Evolutionary conservation across 2,113 vertebrate genomes (phyloP), one percentile per base, ranked within the genome.

Genomic region (Dolichotis patagonum): DNA sequence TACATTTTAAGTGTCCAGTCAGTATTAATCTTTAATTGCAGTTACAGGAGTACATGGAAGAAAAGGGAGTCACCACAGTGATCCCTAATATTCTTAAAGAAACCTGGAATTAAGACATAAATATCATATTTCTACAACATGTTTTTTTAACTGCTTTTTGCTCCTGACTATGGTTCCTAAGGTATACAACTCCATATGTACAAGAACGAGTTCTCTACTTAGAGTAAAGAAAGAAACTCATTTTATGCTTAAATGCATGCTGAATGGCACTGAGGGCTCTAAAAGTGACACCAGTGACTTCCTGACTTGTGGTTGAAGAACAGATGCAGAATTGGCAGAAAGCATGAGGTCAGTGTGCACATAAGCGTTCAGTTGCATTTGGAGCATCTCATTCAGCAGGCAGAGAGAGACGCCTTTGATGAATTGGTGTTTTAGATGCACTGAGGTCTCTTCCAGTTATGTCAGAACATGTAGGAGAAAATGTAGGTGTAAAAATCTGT

Each of bases 1-100:
- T 38, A 80, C 32, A 67, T 35, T 80, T 24, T 95, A 97, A 93
- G 56, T 80, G 49, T 95, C 58, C 26, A 43, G 1, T 54, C 38
- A 91, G 24, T 56, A 96, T 58, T 92, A 41, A 4, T 43, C 88
- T 94, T 88, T 80, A 46, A 88, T 20, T 78, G 19, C 8, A 54
- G 60, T 56, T 94, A 91, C 0, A 89, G 26, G 14, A 88, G 85
- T 32, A 26, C 20, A 12, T 73, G 13, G 46, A 43, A 85, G 60
- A 54, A 81, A 82, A 69, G n/a, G 26, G 35, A 30, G 24, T 85
- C 38, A 69, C 24, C 13, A 81, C 60, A 62, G 12, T n/a, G n/a
- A 93, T 49, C 67, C 32, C 41, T 91, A 80, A 32, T 82, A 84
- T 19, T 91, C 8, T 63, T 63, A 71, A 91, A 69, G 14, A 90